Evolutionary conservation across 1,140 invertebrate genomes (phyloP), one percentile per base, ranked within the genome.

Genomic region (Cydia splendana): DNA sequence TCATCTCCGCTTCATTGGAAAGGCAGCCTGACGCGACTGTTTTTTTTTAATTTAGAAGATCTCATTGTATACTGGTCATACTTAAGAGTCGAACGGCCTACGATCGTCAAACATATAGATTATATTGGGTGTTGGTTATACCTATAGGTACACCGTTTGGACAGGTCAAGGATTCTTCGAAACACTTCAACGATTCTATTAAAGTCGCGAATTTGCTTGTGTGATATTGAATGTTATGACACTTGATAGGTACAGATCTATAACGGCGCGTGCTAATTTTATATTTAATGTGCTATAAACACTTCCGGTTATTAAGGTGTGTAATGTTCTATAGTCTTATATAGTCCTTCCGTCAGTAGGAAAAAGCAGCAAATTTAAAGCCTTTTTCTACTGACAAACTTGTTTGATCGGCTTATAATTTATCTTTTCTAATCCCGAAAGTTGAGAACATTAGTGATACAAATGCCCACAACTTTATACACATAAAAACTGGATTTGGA

Each of bases 101-200:
- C 5, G 53, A 3, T 57, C 45, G 45, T 15, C 7, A 57, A 18
- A 1, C 53, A n/a, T 6, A 57, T 53, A 4, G n/a, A 24, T 24
- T 24, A 30, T 24, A 24, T 24, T 45, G 10, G 42, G 42, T 45
- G 42, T 13, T 48, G 45, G 12, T 1, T 53, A 18, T 53, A 18
- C n/a, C n/a, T n/a, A n/a, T n/a, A n/a, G n/a, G n/a, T 57, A 57
- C n/a, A 57, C n/a, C 4, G 53, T 57, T 20, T 2, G n/a, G 53
- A 57, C 53, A 57, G 53, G 53, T 57, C 53, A 57, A 57, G 53
- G 53, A 57, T 57, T 57, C 53, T 6, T 18, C 53, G 53, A 57
- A 57, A 57, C 53, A 57, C 53, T 57, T 57, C 15, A 57, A 20
- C n/a, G 53, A 57, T 57, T 57, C 53, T 57, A 57, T 57, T 18